phyloP scores from a whole-genome alignment of 2,113 vertebrate species.

The Cranoglanis bouderius region DNA sequence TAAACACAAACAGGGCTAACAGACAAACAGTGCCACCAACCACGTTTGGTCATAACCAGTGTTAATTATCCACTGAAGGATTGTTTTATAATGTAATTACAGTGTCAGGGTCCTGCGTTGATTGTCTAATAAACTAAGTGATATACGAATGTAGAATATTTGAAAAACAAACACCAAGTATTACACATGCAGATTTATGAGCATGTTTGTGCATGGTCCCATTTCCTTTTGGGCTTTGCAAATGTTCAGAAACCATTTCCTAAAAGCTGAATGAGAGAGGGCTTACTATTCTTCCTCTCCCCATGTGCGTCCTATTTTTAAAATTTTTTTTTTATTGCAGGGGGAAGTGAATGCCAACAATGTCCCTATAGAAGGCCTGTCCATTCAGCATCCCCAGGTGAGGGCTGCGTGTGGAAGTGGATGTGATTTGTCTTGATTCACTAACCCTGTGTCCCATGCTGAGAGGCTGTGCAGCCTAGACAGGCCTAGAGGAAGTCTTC shows the following conservation, averaged over 20 bases:
- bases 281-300: not conserved
- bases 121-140: slow-evolving; percentile 50
- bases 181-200: slow-evolving; percentile 2
- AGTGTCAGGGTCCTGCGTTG: slow-evolving; percentile 31
- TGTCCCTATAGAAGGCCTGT: slow-evolving; percentile 79
- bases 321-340: slow-evolving; percentile 64
- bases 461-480: slow-evolving; percentile 28
- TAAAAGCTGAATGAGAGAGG: not conserved
- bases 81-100: slow-evolving; percentile 55
- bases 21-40: slow-evolving; percentile 2
- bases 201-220: not conserved
- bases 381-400: slow-evolving; percentile 81
- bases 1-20: not conserved
- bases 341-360: slow-evolving; percentile 75
- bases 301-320: slow-evolving; percentile 8
- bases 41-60: slow-evolving; percentile 38
- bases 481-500: slow-evolving; percentile 58
- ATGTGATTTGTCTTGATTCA: slow-evolving; percentile 68
- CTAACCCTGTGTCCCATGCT: slow-evolving; percentile 59
- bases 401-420: slow-evolving; percentile 55
- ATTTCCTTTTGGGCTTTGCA: slow-evolving; percentile 29
- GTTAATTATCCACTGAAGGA: slow-evolving; percentile 42
- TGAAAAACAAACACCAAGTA: slow-evolving; percentile 23
- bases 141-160: slow-evolving; percentile 40
- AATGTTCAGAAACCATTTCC: slow-evolving; percentile 11